Evolutionary conservation across 2,888 invertebrate genomes (phyloP).

Genomic region (Tenodera sinensis): DNA sequence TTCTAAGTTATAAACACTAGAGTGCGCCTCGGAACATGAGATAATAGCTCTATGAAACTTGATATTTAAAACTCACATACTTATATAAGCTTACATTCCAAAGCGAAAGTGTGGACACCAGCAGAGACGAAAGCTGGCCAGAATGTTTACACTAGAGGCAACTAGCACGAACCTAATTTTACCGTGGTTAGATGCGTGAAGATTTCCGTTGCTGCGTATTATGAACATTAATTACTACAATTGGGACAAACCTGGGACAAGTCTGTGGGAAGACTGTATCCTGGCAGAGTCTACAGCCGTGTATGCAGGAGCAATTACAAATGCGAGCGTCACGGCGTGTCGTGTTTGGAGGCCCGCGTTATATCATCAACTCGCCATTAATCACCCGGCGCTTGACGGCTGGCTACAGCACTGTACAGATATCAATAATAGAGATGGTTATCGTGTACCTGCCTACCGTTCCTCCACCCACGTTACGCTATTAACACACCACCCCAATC

Average conservation of each 20-base stretch:
- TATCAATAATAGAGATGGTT: conserved; percentile 18
- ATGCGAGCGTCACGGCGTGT: neutral
- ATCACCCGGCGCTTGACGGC: conserved; percentile 6
- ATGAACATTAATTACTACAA: neutral
- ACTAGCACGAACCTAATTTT: neutral
- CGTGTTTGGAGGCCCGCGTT: neutral
- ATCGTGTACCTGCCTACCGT: neutral
- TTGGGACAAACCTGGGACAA: neutral
- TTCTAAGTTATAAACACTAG: no score
- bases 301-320: conserved; percentile 6
- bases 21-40: no score
- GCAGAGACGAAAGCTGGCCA: no score
- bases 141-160: no score
- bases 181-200: neutral
- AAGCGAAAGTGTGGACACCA: no score
- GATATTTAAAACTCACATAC: no score
- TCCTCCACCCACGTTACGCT: conserved; percentile 7
- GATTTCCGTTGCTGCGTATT: neutral
- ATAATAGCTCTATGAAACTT: no score
- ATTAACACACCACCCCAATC: neutral
- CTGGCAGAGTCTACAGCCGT: neutral
- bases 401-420: conserved; percentile 17
- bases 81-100: no score
- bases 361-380: conserved; percentile 10
- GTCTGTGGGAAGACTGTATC: neutral